Percentiles rank a stretch among this genome's conserved stretches.
Evolutionary conservation across 1,140 invertebrate species (phyloP).

Genomic region (Papilio glaucus): DNA sequence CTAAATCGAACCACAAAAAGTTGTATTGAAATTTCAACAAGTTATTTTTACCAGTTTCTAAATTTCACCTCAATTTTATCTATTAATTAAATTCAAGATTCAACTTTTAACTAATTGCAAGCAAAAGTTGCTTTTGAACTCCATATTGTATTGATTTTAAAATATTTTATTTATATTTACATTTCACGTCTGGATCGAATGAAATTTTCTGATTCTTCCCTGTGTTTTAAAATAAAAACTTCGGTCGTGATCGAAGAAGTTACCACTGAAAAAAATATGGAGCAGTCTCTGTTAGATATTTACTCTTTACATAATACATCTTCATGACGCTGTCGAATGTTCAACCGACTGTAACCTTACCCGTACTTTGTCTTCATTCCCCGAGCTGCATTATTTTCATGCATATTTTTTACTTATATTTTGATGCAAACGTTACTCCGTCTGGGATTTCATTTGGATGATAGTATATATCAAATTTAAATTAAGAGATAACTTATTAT

Average conservation of each 20-base stretch:
- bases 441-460: background rate
- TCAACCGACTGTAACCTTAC: conserved; percentile 45
- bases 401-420: conserved; percentile 34
- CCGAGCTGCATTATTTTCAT: conserved; percentile 47
- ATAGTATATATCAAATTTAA: conserved; percentile 6
- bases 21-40: conserved; percentile 1
- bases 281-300: conserved; percentile 42
- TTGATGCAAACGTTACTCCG: conserved; percentile 13
- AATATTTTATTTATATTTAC: conserved; percentile 17
- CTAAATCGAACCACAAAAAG: background rate
- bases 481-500: conserved; percentile 15
- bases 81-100: background rate
- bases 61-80: background rate
- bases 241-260: conserved; percentile 27
- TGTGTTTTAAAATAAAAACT: conserved; percentile 55
- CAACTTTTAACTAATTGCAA: background rate
- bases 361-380: conserved; percentile 52
- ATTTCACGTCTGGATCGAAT: conserved; percentile 11
- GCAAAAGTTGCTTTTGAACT: background rate
- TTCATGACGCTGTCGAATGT: conserved; percentile 54
- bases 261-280: conserved; percentile 1
- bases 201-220: conserved; percentile 47
- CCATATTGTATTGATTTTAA: conserved; percentile 22
- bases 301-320: conserved; percentile 57
- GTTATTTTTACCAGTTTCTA: background rate